A percentile compares a stretch with the other conserved stretches of the same genome.
Evolutionary conservation across 2,888 invertebrate genomes (phyloP).

Genomic region (Cryptocephalus primarius): DNA sequence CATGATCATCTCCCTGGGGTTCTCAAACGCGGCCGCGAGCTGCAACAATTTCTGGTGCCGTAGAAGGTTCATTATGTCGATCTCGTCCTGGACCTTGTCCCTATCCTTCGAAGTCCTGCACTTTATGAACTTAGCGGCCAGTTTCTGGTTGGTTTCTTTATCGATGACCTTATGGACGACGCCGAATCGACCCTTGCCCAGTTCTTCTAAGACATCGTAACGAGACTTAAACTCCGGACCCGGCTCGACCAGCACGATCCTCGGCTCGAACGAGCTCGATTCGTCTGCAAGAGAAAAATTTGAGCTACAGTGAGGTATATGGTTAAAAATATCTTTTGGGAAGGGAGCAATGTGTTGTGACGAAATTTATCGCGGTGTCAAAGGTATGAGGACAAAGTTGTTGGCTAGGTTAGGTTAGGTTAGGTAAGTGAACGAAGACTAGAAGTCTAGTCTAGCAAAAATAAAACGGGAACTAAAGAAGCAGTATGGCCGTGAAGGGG

Average conservation of each 20-base stretch:
- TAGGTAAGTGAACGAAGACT: no score
- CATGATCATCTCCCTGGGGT: constrained; percentile 66
- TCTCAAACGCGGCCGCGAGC: constrained; percentile 71
- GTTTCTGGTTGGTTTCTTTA: constrained; percentile 48
- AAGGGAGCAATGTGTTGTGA: no score
- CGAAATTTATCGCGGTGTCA: no score
- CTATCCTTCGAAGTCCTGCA: constrained; percentile 62
- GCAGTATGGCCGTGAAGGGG: no score
- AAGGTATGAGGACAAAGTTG: no score
- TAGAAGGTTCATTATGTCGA: constrained; percentile 75
- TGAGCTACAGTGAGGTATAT: not conserved
- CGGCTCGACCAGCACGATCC: constrained; percentile 40
- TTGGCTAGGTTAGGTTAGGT: no score
- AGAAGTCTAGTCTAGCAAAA: no score
- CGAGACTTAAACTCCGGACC: constrained; percentile 48
- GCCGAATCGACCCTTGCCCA: constrained; percentile 68
- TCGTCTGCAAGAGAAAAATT: constrained; percentile 20
- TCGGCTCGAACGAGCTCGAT: constrained; percentile 28
- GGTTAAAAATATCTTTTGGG: not conserved
- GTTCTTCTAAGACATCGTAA: constrained; percentile 59
- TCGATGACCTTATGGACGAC: constrained; percentile 60
- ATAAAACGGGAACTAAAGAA: no score
- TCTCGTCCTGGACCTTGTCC: constrained; percentile 66
- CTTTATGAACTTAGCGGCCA: constrained; percentile 76
- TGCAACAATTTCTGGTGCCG: constrained; percentile 77